Conservation (phyloP, 2,888 invertebrate genomes). For the Rhyacophila evoluta region DNA sequence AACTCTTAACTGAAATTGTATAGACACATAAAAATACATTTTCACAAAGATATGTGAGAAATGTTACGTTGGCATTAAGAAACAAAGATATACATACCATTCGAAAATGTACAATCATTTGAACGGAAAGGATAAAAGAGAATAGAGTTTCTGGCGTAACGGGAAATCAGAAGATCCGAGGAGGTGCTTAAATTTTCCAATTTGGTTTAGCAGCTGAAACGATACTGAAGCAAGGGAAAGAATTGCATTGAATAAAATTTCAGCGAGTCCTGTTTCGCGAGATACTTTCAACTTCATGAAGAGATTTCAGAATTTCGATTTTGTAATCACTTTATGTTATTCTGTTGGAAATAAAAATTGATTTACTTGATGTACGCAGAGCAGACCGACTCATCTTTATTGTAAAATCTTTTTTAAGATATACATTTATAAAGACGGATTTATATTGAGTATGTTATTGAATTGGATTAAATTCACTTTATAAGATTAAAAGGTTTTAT, state of each 20-base stretch:
- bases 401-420: no score
- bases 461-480: no score
- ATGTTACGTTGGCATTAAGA: no score
- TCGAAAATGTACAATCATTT: background rate
- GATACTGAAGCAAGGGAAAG: background rate
- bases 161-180: background rate
- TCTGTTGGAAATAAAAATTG: no score
- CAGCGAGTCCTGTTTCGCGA: background rate
- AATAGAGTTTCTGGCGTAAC: background rate
- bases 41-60: no score
- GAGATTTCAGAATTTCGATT: background rate
- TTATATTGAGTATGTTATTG: no score
- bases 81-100: no score
- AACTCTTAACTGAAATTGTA: no score
- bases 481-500: no score
- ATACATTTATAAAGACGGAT: no score
- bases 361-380: background rate
- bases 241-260: background rate
- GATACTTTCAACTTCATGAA: background rate
- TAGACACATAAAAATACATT: no score
- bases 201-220: conserved; percentile 25
- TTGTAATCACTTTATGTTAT: background rate
- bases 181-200: conserved; percentile 27
- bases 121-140: background rate
- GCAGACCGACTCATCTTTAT: no score